These are phyloP conservation scores for Melanitta fusca DNA, from an alignment of 2,797 vertebrate species.

Conservation along the genomic window DNA sequence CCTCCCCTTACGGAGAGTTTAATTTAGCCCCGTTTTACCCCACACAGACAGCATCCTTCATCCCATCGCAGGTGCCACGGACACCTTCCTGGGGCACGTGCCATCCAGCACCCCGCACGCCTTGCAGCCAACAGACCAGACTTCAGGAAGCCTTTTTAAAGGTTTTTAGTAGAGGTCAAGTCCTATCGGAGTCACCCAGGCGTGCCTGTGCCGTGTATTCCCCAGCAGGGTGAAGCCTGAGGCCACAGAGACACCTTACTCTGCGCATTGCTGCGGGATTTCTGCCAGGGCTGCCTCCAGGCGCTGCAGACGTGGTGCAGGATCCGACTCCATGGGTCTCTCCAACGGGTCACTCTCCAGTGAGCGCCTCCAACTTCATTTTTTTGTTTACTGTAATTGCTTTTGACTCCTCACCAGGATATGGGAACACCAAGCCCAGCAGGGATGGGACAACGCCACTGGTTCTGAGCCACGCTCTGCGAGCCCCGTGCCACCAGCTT, in stretches of 20 bases:
- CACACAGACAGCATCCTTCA: rapidly evolving
- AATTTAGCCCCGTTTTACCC: neutral
- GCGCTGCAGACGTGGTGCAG: rapidly evolving
- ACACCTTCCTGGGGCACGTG: neutral
- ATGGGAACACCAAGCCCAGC: neutral
- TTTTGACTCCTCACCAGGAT: neutral
- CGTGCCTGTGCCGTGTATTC: neutral
- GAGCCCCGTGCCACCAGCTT: neutral
- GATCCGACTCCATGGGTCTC: neutral
- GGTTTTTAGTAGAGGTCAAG: neutral
- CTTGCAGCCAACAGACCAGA: neutral
- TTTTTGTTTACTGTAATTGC: neutral
- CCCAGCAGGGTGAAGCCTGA: neutral
- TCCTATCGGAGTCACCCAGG: no score
- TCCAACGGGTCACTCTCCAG: no score
- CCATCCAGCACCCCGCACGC: neutral
- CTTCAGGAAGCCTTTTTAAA: neutral
- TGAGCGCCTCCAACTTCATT: neutral
- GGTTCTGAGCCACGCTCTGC: neutral
- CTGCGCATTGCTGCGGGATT: rapidly evolving
- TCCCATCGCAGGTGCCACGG: neutral
- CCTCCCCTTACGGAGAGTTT: neutral
- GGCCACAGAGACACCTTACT: neutral
- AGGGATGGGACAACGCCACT: neutral
- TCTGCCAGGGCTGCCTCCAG: neutral